phyloP scores from a whole-genome alignment of 2,797 vertebrate species.

The Meriones psammophilus region DNA sequence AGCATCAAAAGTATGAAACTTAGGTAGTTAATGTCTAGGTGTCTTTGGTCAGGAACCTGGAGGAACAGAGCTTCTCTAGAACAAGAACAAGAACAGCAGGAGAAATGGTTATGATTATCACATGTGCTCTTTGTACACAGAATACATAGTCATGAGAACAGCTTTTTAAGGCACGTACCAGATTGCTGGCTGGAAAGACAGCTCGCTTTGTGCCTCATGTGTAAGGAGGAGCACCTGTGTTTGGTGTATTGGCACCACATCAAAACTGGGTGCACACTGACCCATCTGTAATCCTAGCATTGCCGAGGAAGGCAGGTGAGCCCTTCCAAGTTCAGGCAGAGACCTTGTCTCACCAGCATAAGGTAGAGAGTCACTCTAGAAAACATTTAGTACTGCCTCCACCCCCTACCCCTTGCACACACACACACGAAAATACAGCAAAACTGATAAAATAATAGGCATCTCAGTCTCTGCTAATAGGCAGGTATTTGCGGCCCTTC shows the following conservation, averaged over 20 bases:
- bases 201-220: not conserved
- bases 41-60: not conserved
- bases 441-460: constrained; percentile 14
- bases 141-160: not conserved
- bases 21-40: not conserved
- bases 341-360: too few relatives aligned
- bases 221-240: not conserved
- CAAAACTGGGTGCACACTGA: not conserved
- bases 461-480: not conserved
- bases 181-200: too few relatives aligned
- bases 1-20: not conserved
- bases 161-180: not conserved
- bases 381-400: not conserved
- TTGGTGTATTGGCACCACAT: not conserved
- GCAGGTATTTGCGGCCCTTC: not conserved
- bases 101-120: not conserved
- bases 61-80: not conserved
- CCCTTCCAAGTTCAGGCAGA: not conserved
- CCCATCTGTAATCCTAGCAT: not conserved
- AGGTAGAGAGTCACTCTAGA: not conserved
- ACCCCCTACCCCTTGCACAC: not conserved
- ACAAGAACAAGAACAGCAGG: not conserved
- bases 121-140: not conserved
- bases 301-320: not conserved
- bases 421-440: not conserved